phyloP scores from a whole-genome alignment of 53 echinoderm and acorn worm genomes.

The Pentamera pediparva region DNA sequence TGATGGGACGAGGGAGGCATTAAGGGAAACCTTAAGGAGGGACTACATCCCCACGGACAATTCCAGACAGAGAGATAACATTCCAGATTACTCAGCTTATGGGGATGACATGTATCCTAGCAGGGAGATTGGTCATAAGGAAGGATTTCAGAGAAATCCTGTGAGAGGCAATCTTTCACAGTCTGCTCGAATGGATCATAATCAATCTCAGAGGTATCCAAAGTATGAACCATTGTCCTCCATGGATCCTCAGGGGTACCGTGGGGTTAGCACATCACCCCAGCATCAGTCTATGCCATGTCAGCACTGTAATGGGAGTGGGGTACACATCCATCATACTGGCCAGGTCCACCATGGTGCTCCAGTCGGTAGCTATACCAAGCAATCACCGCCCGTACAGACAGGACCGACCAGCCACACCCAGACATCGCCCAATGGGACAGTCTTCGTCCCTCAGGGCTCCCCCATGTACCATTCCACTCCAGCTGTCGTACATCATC shows the following conservation, averaged over 20 bases:
- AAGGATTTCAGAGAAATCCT: too few relatives aligned
- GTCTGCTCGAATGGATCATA: too few relatives aligned
- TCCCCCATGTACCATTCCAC: conserved; percentile 16
- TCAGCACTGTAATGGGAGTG: conserved; percentile 29
- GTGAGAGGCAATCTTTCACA: too few relatives aligned
- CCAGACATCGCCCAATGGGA: not conserved
- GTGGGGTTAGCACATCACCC: not conserved
- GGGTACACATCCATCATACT: conserved; percentile 5
- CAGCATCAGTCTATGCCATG: not conserved
- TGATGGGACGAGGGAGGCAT: not conserved
- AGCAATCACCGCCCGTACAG: not conserved
- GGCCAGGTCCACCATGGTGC: not conserved
- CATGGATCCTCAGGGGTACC: not conserved
- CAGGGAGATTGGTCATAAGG: too few relatives aligned
- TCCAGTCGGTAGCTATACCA: not conserved
- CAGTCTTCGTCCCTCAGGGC: not conserved
- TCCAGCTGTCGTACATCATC: not conserved
- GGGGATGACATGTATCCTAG: too few relatives aligned
- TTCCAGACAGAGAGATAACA: too few relatives aligned
- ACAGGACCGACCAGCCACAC: not conserved
- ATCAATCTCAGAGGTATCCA: not conserved
- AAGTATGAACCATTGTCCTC: not conserved
- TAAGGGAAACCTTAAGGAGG: conserved; percentile 25
- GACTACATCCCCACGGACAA: conserved; percentile 2
- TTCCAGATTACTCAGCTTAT: too few relatives aligned